phyloP scores from a whole-genome alignment of 2,113 vertebrate species.

The Pelodiscus sinensis region DNA sequence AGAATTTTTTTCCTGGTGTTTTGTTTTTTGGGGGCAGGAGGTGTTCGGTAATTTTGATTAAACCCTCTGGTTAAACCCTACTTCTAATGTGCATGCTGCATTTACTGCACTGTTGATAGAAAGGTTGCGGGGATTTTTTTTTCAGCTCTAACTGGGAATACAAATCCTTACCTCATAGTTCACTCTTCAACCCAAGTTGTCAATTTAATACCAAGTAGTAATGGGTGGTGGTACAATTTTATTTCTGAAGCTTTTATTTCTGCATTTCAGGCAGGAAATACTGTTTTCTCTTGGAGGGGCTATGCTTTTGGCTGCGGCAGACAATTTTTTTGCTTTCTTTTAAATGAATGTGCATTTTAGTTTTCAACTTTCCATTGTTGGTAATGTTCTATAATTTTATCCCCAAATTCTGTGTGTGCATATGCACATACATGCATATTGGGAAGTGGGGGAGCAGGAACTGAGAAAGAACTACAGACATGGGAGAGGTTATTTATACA shows the following conservation, averaged over 20 bases:
- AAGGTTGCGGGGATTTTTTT: not conserved
- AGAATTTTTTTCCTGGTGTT: too few species aligned
- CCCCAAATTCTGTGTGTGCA: not conserved
- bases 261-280: not conserved
- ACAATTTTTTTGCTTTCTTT: not conserved
- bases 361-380: not conserved
- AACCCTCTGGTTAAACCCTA: too few species aligned
- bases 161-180: not conserved
- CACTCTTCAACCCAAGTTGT: conserved; percentile 28
- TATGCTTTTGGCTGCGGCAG: not conserved
- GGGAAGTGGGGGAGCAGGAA: not conserved
- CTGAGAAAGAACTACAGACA: accelerated
- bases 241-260: not conserved
- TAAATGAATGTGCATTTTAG: not conserved
- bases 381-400: not conserved
- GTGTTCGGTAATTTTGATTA: too few species aligned
- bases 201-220: not conserved
- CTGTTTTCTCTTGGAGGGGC: not conserved
- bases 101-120: accelerated
- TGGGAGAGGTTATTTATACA: not conserved
- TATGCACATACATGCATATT: not conserved
- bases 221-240: not conserved
- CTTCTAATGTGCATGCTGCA: not conserved
- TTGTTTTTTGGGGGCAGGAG: too few species aligned
- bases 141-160: not conserved